Conservation (phyloP, 2,797 vertebrate species). For the Amblyraja radiata region DNA sequence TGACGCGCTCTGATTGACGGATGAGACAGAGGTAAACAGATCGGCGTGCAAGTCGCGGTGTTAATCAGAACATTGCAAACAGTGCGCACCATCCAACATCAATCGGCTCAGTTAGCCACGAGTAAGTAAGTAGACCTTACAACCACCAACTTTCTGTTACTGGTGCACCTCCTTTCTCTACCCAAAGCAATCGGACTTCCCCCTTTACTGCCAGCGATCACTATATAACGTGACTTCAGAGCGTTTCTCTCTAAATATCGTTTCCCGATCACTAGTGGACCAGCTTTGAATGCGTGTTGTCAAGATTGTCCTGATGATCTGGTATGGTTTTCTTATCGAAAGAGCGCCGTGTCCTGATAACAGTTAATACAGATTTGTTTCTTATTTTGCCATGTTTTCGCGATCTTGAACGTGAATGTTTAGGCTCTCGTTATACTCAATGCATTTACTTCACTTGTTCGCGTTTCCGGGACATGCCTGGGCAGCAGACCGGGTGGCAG, state of each 20-base stretch:
- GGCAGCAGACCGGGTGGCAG: not conserved
- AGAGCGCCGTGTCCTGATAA: not conserved
- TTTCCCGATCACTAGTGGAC: not conserved
- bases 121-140: constrained; percentile 21
- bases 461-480: constrained; percentile 32
- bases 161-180: not conserved
- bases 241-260: not conserved
- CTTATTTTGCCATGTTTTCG: not conserved
- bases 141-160: not conserved
- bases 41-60: not conserved
- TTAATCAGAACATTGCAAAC: constrained; percentile 11
- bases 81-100: not conserved
- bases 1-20: constrained; percentile 17
- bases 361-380: not conserved
- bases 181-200: not conserved
- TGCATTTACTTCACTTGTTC: not conserved
- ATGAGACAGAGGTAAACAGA: constrained; percentile 13
- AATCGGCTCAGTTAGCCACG: constrained; percentile 19
- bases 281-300: not conserved
- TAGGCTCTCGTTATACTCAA: too few relatives aligned
- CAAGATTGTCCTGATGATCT: not conserved
- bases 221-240: not conserved
- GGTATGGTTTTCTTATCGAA: not conserved
- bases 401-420: not conserved
- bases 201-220: not conserved